Evolutionary conservation across 1,140 invertebrate species (phyloP), one percentile per base, ranked within the genome.

Genomic region (Trachelipus rathkii): DNA sequence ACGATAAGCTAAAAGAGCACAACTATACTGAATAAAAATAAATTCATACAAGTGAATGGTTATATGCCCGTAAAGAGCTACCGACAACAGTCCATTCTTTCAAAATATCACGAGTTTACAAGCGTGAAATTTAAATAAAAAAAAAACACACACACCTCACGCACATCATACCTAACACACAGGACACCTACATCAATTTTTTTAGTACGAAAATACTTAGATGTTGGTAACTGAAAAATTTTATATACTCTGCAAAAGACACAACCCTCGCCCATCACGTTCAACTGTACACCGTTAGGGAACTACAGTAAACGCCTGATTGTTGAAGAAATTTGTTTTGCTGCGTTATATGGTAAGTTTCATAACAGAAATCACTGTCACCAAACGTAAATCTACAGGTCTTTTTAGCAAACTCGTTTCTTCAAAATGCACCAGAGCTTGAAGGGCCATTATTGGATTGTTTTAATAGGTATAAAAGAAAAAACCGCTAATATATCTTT

Each of bases 371-470:
- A 11, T 7, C n/a, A 66, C 7, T 1, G 4, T 88, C 91, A 0
- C 91, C 84, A 90, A 87, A 0, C n/a, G 1, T 7, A 19, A 19
- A 66, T 66, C 60, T 3, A 2, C 5, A 23, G 19, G 19, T 23
- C 91, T n/a, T 91, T 79, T 92, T 91, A 83, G 84, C 89, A n/a
- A 0, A 90, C 90, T 19, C n/a, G 86, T 84, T 24, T 45, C 45
- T 50, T 80, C 76, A n/a, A 72, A 71, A 80, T 23, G 33, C 68
- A 10, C 79, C 19, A 80, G 74, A 53, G 79, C 79, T 78, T 80
- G 79, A 0, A 80, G 74, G n/a, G 79, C 79, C 9, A 80, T 71
- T n/a, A 80, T 76, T 9, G 79, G 78, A 46, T 80, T 76, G n/a
- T 76, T 80, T 46, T 4, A 21, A 4, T 13, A 8, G 9, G n/a